A percentile compares a stretch with the other conserved stretches of the same genome.
Conservation (phyloP, 2,888 invertebrate species). For the Aspidiotus rigidus region DNA sequence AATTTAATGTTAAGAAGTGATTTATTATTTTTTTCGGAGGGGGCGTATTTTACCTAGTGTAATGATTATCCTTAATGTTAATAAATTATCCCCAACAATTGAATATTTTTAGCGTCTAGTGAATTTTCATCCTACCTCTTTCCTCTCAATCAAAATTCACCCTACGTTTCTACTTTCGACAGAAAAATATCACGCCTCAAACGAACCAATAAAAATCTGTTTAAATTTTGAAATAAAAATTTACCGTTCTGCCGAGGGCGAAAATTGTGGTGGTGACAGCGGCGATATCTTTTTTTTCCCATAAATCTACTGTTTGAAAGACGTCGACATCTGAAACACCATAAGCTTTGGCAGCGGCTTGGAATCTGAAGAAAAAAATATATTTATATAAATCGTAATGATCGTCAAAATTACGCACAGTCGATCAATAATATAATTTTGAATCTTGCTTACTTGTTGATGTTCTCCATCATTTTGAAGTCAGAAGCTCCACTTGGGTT, state of each 20-base stretch:
- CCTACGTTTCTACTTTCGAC: too few species aligned
- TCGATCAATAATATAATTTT: background rate
- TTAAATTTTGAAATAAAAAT: background rate
- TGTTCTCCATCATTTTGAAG: constrained; percentile 99
- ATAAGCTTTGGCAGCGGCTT: constrained; percentile 72
- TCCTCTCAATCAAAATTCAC: too few species aligned
- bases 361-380: constrained; percentile 54
- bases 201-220: too few species aligned
- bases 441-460: constrained; percentile 64
- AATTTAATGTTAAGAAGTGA: too few species aligned
- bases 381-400: background rate
- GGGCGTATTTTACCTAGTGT: too few species aligned
- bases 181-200: too few species aligned
- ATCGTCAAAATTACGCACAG: constrained; percentile 9
- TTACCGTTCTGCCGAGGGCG: constrained; percentile 73
- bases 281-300: constrained; percentile 82
- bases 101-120: too few species aligned
- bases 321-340: constrained; percentile 86
- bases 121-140: too few species aligned
- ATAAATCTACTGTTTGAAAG: constrained; percentile 91
- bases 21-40: too few species aligned
- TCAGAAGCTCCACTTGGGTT: constrained; percentile 82
- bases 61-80: too few species aligned
- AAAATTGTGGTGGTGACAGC: constrained; percentile 76
- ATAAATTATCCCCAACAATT: too few species aligned